These are phyloP conservation scores for Hypothenemus hampei DNA, from an alignment of 1,140 invertebrate genomes.

Conservation along the genomic window DNA sequence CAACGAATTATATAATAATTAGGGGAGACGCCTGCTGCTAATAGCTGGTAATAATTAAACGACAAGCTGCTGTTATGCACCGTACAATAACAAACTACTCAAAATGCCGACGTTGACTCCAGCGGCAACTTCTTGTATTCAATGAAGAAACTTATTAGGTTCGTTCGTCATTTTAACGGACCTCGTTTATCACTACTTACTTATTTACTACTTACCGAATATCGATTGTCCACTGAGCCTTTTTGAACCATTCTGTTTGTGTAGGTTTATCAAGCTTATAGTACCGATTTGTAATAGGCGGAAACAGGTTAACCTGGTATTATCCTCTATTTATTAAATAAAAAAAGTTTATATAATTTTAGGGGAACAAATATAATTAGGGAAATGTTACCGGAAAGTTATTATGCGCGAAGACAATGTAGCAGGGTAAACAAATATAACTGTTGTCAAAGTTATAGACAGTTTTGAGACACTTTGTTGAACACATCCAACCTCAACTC, in stretches of 20 bases:
- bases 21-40: constrained; percentile 29
- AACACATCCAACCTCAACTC: neutral
- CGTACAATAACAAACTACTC: constrained; percentile 19
- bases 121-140: constrained; percentile 8
- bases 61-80: constrained; percentile 7
- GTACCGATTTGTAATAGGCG: too few relatives aligned
- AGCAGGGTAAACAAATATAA: neutral
- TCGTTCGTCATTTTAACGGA: constrained; percentile 18
- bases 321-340: too few relatives aligned
- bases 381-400: too few relatives aligned
- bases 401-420: neutral
- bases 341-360: too few relatives aligned
- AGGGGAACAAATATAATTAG: too few relatives aligned
- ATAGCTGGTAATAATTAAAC: constrained; percentile 30
- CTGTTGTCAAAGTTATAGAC: neutral
- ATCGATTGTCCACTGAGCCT: too few relatives aligned
- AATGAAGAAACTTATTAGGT: constrained; percentile 14
- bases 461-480: neutral
- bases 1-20: constrained; percentile 32
- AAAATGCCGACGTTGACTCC: constrained; percentile 13
- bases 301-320: too few relatives aligned
- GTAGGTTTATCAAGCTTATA: too few relatives aligned
- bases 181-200: too few relatives aligned
- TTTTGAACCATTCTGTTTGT: too few relatives aligned
- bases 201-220: too few relatives aligned